Evolutionary conservation across 2,888 invertebrate species (phyloP), one percentile per base, ranked within the genome.

Genomic region (Candidula unifasciata): DNA sequence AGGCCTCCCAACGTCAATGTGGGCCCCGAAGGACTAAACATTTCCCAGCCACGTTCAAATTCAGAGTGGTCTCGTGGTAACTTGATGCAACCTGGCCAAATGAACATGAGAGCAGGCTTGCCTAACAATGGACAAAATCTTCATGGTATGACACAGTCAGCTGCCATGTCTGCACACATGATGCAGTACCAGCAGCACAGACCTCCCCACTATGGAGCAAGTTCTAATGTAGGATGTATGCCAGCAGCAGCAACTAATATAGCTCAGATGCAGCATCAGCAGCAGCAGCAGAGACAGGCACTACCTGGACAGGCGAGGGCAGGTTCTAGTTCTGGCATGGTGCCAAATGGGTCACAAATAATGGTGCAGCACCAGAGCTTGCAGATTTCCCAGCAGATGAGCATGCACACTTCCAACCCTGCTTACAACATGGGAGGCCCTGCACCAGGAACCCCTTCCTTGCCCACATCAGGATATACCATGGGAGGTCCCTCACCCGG

Each of bases 1-100:
- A 95, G 95, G 91, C 95, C 95, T 88, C 95, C 95, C 27, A 95
- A 95, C 92, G 95, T 95, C n/a, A 95, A 94, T 88, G 95, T 95
- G 54, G 95, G 95, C 66, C 94, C 95, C 8, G 95, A 95, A 85
- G 94, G 95, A 66, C 91, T 95, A 74, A 94, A 93, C 88, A 93
- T 93, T 71, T 92, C 93, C 35, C 93, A 93, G 85, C 90, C 92
- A 24, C 95, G 95, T 78, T 93, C 94, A 69, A 88, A 95, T 33
- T 93, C 93, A 54, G 95, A 95, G 57, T 95, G 95, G 94, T 68
- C 82, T 57, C 82, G 82, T n/a, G 77, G 76, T 21, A 57, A 54
- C 60, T 69, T 81, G 71, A 80, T 54, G 57, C 81, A 83, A 37
- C 16, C 83, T 24, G 54, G 57, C 2, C 73, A 82, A 64, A 73